These are phyloP conservation scores for Chiridota heheva DNA, from an alignment of 35 echinoderm and acorn worm genomes.

Conservation along the genomic window DNA sequence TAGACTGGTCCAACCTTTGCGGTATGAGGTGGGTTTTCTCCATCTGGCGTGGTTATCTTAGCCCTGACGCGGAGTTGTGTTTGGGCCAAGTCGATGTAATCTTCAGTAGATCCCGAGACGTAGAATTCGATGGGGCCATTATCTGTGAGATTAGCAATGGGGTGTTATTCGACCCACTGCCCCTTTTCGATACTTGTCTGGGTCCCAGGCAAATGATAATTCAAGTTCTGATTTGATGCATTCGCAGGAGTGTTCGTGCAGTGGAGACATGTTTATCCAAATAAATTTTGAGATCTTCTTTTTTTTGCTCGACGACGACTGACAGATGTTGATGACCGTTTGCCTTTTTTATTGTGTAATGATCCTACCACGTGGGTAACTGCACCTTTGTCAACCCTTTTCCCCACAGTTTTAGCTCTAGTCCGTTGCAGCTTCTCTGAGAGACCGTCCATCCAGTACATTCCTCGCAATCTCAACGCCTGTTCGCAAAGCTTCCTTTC, in stretches of 20 bases:
- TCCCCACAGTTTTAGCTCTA: background rate
- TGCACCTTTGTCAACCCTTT: background rate
- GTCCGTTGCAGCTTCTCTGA: too few species aligned
- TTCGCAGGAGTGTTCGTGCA: slow-evolving; percentile 26
- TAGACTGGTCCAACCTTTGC: slow-evolving; percentile 48
- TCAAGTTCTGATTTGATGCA: slow-evolving; percentile 57
- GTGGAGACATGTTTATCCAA: slow-evolving; percentile 12
- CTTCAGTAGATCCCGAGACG: slow-evolving; percentile 27
- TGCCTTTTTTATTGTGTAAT: too few species aligned
- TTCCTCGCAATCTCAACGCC: slow-evolving; percentile 58
- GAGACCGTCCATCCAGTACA: background rate
- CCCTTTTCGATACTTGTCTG: slow-evolving; percentile 64
- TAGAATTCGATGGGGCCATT: slow-evolving; percentile 58
- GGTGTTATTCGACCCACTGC: slow-evolving; percentile 30
- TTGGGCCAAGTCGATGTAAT: slow-evolving; percentile 58
- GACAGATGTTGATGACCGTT: too few species aligned
- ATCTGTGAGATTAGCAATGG: slow-evolving; percentile 34
- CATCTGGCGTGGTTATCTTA: slow-evolving; percentile 50
- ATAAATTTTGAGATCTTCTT: slow-evolving; percentile 43
- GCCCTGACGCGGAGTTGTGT: slow-evolving; percentile 42
- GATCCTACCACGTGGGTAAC: background rate
- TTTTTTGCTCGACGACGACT: slow-evolving; percentile 4
- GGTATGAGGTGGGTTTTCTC: slow-evolving; percentile 16
- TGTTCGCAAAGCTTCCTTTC: slow-evolving; percentile 57
- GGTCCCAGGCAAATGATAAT: slow-evolving; percentile 43